Conservation (phyloP, 2,888 invertebrate species). For the Calliopum simillimum region DNA sequence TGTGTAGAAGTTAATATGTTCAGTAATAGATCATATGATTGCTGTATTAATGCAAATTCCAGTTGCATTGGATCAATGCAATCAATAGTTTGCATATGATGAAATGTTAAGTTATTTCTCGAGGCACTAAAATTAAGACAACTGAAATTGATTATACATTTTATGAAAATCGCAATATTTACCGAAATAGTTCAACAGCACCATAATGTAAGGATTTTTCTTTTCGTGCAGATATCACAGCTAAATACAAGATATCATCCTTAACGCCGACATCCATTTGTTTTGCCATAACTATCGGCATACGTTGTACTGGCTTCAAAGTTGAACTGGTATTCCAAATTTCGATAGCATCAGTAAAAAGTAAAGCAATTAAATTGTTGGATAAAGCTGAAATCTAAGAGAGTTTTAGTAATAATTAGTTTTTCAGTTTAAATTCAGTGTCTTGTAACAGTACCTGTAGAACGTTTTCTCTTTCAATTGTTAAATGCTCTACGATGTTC, state of each 20-base stretch:
- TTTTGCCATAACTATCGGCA: slow-evolving; percentile 48
- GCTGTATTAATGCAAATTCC: slow-evolving; percentile 63
- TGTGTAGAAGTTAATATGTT: slow-evolving; percentile 64
- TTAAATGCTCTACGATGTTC: slow-evolving; percentile 37
- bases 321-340: slow-evolving; percentile 48
- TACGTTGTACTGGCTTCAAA: slow-evolving; percentile 40
- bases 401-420: background rate
- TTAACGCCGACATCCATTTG: slow-evolving; percentile 47
- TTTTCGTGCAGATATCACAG: slow-evolving; percentile 47
- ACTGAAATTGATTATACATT: background rate
- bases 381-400: slow-evolving; percentile 47
- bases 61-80: slow-evolving; percentile 60
- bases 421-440: too few species aligned
- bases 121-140: slow-evolving; percentile 42
- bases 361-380: slow-evolving; percentile 41
- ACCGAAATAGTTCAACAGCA: slow-evolving; percentile 60
- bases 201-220: slow-evolving; percentile 49
- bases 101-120: slow-evolving; percentile 48
- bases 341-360: slow-evolving; percentile 48
- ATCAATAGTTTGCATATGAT: slow-evolving; percentile 63
- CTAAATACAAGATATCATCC: slow-evolving; percentile 51
- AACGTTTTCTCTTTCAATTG: slow-evolving; percentile 39
- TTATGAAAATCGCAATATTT: slow-evolving; percentile 16
- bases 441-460: slow-evolving; percentile 47
- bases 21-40: slow-evolving; percentile 67